Percentiles rank a stretch among this genome's conserved stretches.
phyloP scores from a whole-genome alignment of 2,113 vertebrate species.

The Martes martes region DNA sequence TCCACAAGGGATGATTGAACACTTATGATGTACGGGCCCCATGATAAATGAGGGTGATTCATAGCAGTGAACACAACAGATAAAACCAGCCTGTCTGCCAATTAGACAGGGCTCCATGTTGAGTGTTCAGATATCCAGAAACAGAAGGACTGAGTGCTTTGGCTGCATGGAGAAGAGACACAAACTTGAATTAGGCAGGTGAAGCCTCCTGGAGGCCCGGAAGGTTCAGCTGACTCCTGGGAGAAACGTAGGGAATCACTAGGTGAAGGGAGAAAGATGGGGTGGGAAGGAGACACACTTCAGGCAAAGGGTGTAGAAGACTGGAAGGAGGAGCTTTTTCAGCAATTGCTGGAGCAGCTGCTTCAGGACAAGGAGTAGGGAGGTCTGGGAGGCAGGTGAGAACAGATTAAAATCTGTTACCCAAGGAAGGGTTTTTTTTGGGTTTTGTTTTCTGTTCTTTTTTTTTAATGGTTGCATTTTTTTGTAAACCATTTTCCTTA shows the following conservation, averaged over 20 bases:
- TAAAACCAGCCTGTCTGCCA: not conserved
- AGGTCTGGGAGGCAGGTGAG: rapidly evolving
- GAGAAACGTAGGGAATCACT: not conserved
- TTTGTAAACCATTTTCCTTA: not conserved
- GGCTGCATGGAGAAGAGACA: not conserved
- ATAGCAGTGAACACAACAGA: not conserved
- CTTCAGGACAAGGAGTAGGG: not conserved
- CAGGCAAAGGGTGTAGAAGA: not conserved
- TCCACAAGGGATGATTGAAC: not conserved
- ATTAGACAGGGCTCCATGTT: not conserved
- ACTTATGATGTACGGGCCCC: rapidly evolving
- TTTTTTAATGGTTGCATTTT: not conserved
- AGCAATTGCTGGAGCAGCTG: not conserved
- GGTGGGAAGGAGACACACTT: rapidly evolving
- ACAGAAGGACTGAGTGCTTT: not conserved
- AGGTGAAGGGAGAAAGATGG: not conserved
- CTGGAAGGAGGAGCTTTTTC: not conserved
- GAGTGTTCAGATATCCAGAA: not conserved
- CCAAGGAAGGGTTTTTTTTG: not conserved
- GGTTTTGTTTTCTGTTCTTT: not conserved
- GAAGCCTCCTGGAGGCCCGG: not conserved
- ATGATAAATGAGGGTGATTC: not conserved
- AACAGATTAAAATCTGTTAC: not conserved
- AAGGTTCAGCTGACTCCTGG: not conserved
- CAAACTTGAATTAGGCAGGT: too few relatives aligned